phyloP scores from a whole-genome alignment of 2,113 vertebrate genomes.

The Eulemur macaco region DNA sequence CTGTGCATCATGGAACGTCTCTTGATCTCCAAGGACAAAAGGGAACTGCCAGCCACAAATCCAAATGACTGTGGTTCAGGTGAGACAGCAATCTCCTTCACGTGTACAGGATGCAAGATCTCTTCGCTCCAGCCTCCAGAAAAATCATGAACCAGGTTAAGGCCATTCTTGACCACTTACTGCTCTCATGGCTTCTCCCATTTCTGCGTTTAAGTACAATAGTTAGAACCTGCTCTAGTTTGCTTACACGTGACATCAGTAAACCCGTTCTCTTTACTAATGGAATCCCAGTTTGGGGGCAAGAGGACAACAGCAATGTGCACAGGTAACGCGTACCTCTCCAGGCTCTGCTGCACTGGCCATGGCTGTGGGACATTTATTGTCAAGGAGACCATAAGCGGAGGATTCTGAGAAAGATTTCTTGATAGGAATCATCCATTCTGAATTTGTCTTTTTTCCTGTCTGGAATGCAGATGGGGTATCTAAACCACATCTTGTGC shows the following conservation, averaged over 20 bases:
- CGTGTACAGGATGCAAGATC: accelerated
- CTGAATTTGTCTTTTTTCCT: not conserved
- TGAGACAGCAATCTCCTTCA: not conserved
- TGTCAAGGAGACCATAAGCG: not conserved
- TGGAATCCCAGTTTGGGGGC: not conserved
- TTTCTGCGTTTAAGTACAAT: not conserved
- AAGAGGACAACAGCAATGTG: not conserved
- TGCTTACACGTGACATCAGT: accelerated
- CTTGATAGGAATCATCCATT: not conserved
- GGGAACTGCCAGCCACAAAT: not conserved
- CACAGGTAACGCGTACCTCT: not conserved
- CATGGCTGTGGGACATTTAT: not conserved
- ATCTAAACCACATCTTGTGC: not conserved
- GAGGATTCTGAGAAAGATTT: not conserved
- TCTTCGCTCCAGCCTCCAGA: not conserved
- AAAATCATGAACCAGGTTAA: not conserved
- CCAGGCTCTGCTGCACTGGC: not conserved
- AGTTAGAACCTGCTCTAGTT: not conserved
- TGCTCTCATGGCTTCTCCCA: not conserved
- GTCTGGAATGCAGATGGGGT: not conserved
- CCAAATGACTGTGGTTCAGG: not conserved
- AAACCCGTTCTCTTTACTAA: too few relatives aligned
- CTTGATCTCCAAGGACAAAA: not conserved
- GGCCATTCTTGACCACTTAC: not conserved
- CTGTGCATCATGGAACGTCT: not conserved